phyloP scores from a whole-genome alignment of 2,888 invertebrate genomes.

The Leuctra nigra region DNA sequence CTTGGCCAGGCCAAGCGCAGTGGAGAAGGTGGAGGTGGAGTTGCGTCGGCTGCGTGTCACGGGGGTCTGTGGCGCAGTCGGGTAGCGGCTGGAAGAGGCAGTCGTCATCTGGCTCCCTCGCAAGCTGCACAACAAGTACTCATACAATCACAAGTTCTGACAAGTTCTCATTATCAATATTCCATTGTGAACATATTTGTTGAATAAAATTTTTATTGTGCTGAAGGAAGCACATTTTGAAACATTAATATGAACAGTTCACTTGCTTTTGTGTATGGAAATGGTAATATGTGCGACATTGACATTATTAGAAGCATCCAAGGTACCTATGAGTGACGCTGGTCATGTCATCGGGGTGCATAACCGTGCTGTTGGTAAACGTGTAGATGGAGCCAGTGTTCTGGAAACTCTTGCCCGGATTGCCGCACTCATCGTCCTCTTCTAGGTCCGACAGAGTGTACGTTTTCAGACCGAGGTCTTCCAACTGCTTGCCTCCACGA shows the following conservation, averaged over 20 bases:
- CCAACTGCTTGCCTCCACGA: constrained; percentile 66
- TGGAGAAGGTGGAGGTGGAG: constrained; percentile 71
- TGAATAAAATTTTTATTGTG: too few relatives aligned
- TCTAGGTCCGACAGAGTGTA: constrained; percentile 61
- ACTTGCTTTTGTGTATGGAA: too few relatives aligned
- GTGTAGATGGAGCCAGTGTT: constrained; percentile 75
- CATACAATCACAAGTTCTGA: too few relatives aligned
- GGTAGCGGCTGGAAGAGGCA: constrained; percentile 42
- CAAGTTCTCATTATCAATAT: too few relatives aligned
- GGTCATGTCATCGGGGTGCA: constrained; percentile 83
- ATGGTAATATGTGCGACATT: too few relatives aligned
- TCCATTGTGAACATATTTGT: too few relatives aligned
- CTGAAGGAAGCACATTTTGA: too few relatives aligned
- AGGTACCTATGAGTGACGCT: constrained; percentile 48
- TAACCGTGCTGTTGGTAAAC: constrained; percentile 79
- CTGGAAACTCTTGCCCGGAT: constrained; percentile 68
- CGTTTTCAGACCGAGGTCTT: constrained; percentile 65
- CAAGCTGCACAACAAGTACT: too few relatives aligned
- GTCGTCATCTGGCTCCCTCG: constrained; percentile 59
- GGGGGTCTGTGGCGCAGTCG: constrained; percentile 46
- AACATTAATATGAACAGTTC: too few relatives aligned
- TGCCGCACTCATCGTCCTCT: constrained; percentile 60
- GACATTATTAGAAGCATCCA: too few relatives aligned
- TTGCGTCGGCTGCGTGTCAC: constrained; percentile 61
- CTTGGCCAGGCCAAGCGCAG: constrained; percentile 65